These are phyloP conservation scores for Dendrolimus pini DNA, from an alignment of 2,888 invertebrate species.

Conservation along the genomic window DNA sequence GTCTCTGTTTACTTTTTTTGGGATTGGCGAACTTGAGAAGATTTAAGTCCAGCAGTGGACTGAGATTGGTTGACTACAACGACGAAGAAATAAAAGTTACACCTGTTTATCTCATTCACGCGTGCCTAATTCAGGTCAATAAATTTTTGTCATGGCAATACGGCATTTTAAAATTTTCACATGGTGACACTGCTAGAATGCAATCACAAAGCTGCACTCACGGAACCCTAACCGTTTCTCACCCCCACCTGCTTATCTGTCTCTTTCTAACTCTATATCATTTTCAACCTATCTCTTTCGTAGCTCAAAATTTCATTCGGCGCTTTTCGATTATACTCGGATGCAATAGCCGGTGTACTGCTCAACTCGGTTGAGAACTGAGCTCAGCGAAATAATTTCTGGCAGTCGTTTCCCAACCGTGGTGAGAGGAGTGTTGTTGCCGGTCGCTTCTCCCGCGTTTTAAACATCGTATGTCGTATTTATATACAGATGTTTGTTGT, in stretches of 20 bases:
- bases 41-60: too few relatives aligned
- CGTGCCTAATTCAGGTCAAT: too few relatives aligned
- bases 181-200: too few relatives aligned
- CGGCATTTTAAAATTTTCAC: too few relatives aligned
- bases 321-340: conserved; percentile 68
- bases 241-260: conserved; percentile 53
- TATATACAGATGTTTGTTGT: conserved; percentile 65
- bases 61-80: too few relatives aligned
- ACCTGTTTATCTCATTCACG: too few relatives aligned
- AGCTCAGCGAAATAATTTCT: conserved; percentile 64
- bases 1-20: too few relatives aligned
- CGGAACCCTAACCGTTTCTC: conserved; percentile 54
- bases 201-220: conserved; percentile 46
- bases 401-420: conserved; percentile 64
- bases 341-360: conserved; percentile 73
- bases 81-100: too few relatives aligned
- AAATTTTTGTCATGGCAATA: too few relatives aligned
- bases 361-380: conserved; percentile 18
- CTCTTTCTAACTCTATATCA: conserved; percentile 37
- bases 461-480: conserved; percentile 60
- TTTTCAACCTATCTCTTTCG: conserved; percentile 47
- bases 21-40: too few relatives aligned
- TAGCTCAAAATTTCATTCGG: conserved; percentile 68
- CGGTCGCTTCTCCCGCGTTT: conserved; percentile 46
- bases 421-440: conserved; percentile 50